Evolutionary conservation across 2,797 vertebrate genomes (phyloP).

Genomic region (Peromyscus eremicus): DNA sequence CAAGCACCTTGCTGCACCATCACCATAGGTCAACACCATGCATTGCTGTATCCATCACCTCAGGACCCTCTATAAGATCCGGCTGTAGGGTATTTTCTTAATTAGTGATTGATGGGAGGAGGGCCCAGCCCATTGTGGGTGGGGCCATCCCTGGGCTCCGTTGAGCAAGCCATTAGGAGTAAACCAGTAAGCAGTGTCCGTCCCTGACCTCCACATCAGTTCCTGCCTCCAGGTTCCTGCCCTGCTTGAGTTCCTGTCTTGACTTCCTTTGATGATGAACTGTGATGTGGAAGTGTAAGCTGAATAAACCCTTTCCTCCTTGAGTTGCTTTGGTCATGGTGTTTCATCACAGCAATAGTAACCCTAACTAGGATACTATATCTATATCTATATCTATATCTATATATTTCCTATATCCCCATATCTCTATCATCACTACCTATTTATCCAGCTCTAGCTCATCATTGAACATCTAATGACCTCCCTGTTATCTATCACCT

Average conservation of each 20-base stretch:
- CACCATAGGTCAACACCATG: not conserved
- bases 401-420: not conserved
- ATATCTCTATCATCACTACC: not conserved
- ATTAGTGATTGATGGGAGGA: not conserved
- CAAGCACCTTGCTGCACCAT: not conserved
- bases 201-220: not conserved
- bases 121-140: not conserved
- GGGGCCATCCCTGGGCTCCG: not conserved
- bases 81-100: not conserved
- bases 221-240: not conserved
- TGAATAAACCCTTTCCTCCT: not conserved
- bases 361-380: not conserved
- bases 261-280: too few relatives aligned
- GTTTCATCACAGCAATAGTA: not conserved
- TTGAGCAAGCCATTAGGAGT: not conserved
- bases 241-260: not conserved
- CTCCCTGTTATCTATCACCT: not conserved
- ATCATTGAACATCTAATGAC: too few relatives aligned
- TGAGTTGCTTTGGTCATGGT: not conserved
- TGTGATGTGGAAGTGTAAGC: not conserved
- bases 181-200: not conserved
- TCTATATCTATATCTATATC: not conserved
- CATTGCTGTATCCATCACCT: not conserved
- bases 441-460: not conserved
- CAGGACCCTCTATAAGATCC: too few relatives aligned